Evolutionary conservation across 2,113 vertebrate genomes (phyloP).

Genomic region (Tyrannus savana): DNA sequence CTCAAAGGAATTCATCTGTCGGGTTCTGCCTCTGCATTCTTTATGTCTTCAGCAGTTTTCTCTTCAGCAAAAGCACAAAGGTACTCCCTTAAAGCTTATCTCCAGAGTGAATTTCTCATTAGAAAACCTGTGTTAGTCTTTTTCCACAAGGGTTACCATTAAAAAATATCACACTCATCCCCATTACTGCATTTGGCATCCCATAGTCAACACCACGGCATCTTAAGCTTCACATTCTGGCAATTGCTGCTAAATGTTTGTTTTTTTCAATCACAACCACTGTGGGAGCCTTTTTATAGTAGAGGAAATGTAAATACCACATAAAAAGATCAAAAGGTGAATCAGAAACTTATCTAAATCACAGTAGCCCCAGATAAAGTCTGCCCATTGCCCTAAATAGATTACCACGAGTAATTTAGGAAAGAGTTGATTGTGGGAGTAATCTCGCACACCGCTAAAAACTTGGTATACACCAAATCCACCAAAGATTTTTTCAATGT

Average conservation of each 20-base stretch:
- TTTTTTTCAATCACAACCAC: not conserved
- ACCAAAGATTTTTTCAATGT: not conserved
- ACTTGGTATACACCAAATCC: not conserved
- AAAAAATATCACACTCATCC: not conserved
- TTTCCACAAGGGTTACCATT: not conserved
- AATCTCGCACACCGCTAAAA: not conserved
- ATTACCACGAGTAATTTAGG: not conserved
- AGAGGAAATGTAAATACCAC: not conserved
- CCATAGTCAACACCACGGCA: not conserved
- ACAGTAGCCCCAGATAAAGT: not conserved
- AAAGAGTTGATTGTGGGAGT: not conserved
- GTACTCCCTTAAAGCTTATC: not conserved
- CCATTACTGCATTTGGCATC: not conserved
- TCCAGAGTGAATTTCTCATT: not conserved
- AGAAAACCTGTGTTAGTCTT: not conserved
- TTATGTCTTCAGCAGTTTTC: not conserved
- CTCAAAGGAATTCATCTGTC: not conserved
- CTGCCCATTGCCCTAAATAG: not conserved
- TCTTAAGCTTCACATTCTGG: not conserved
- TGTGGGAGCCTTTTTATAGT: not conserved
- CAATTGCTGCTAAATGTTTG: not conserved
- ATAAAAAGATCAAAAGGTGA: conserved; percentile 34
- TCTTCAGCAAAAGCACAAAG: not conserved
- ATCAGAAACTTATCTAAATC: conserved; percentile 34
- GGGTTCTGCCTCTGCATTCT: not conserved